A percentile compares a stretch with the other conserved stretches of the same genome.
phyloP scores from a whole-genome alignment of 2,113 vertebrate genomes.

The Lagopus muta region DNA sequence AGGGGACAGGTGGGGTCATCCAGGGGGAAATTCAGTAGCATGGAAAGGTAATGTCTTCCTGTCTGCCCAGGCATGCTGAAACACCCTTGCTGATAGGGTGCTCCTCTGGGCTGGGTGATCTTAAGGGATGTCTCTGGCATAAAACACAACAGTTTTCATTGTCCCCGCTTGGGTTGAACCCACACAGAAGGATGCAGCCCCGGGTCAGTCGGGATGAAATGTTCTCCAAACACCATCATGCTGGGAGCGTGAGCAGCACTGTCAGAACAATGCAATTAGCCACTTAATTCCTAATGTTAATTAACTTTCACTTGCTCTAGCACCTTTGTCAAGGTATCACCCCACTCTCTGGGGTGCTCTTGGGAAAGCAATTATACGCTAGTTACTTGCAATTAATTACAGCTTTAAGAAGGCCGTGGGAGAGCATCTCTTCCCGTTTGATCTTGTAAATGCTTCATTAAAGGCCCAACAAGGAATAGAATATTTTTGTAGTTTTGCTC shows the following conservation, averaged over 20 bases:
- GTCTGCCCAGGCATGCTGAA: not conserved
- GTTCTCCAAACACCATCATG: fast-evolving
- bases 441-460: conserved; percentile 57
- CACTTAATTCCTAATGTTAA: conserved; percentile 55
- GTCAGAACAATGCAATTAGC: conserved; percentile 48
- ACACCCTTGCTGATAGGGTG: too few species aligned
- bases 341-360: conserved; percentile 59
- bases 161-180: fast-evolving
- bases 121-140: not conserved
- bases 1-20: not conserved
- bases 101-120: not conserved
- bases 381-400: conserved; percentile 69
- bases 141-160: not conserved
- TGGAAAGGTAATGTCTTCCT: not conserved
- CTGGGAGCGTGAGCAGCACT: not conserved
- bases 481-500: not conserved
- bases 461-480: conserved; percentile 28
- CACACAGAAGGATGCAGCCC: fast-evolving
- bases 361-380: conserved; percentile 57
- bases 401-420: conserved; percentile 43
- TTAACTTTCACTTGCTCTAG: conserved; percentile 40
- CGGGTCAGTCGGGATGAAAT: fast-evolving
- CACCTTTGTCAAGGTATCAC: conserved; percentile 45
- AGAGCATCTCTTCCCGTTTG: conserved; percentile 35
- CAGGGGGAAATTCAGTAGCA: not conserved